Evolutionary conservation across 2,113 vertebrate genomes (phyloP), one percentile per base, ranked within the genome.

Genomic region (Microtus oregoni): DNA sequence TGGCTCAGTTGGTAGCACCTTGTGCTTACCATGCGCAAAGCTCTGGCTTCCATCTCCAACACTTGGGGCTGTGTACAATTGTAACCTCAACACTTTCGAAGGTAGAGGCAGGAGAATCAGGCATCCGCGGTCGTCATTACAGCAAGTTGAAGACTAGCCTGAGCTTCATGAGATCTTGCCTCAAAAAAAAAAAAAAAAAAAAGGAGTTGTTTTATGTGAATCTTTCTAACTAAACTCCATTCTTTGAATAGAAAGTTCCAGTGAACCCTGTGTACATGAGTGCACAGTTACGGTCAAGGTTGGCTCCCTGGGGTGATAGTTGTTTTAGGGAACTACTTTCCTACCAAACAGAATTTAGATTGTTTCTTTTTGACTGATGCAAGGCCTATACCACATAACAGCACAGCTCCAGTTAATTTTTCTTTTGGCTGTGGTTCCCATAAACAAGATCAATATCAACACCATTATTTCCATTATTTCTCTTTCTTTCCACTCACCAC

Each of bases 381-480:
- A 76, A 93, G 95, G 52, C 22, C 41, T 92, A 17, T 58, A n/a
- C 19, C 68, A 30, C 1, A 67, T 61, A 92, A 72, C 65, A 67
- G 76, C n/a, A 47, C 5, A 90, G 47, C n/a, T 22, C 76, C 28
- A 93, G 28, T 63, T 17, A 89, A 81, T 47, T 77, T 92, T 50
- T 72, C 81, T 55, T 96, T 92, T 85, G 85, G 30, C n/a, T 77
- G 12, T 87, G 14, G 93, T 81, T 96, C 61, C 63, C 92, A 83
- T 90, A 92, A 95, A 90, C 10, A 94, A 86, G 65, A 94, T 94
- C 72, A 91, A 30, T 97, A 89, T 52, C 67, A 86, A 17, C 86
- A 83, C 20, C 38, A 68, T 73, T 89, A 86, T 95, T 93, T 76
- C 67, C 38, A 68, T 73, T 89, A 83, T 95, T 92, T 85, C 67